Conservation (phyloP, 2,888 invertebrate species). For the Patella depressa region DNA sequence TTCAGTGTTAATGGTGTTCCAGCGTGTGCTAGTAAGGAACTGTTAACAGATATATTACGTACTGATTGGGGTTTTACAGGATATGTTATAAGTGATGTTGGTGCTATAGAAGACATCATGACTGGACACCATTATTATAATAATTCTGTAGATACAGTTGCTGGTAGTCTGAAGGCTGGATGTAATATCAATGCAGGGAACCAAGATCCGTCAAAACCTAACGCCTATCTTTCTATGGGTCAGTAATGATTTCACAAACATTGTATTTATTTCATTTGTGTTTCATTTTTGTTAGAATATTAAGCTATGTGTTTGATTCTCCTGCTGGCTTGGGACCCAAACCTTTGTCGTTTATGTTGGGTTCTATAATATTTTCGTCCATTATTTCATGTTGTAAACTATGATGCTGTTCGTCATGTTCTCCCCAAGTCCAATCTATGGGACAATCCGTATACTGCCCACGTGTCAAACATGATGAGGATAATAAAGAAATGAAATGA, state of each 20-base stretch:
- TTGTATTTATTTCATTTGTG: too few species aligned
- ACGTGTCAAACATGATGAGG: too few species aligned
- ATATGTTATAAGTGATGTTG: conserved; percentile 63
- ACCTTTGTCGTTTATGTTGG: too few species aligned
- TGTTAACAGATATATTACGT: conserved; percentile 57
- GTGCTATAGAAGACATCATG: conserved; percentile 57
- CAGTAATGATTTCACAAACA: neutral
- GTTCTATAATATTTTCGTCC: too few species aligned
- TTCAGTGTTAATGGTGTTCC: conserved; percentile 62
- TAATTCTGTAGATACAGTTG: conserved; percentile 46
- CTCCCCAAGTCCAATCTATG: too few species aligned
- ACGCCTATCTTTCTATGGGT: conserved; percentile 13
- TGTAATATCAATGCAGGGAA: conserved; percentile 44
- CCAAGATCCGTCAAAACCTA: neutral
- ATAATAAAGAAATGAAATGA: too few species aligned
- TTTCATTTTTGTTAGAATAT: too few species aligned
- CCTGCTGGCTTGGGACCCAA: too few species aligned
- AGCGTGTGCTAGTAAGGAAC: conserved; percentile 57
- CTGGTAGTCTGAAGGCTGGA: conserved; percentile 52
- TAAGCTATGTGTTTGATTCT: too few species aligned
- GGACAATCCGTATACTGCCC: too few species aligned
- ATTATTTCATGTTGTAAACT: too few species aligned
- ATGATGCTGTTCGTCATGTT: too few species aligned
- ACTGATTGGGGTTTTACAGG: conserved; percentile 60
- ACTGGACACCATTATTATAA: conserved; percentile 50